Evolutionary conservation across 1,140 invertebrate genomes (phyloP), one percentile per base, ranked within the genome.

Genomic region (Goniozus legneri): DNA sequence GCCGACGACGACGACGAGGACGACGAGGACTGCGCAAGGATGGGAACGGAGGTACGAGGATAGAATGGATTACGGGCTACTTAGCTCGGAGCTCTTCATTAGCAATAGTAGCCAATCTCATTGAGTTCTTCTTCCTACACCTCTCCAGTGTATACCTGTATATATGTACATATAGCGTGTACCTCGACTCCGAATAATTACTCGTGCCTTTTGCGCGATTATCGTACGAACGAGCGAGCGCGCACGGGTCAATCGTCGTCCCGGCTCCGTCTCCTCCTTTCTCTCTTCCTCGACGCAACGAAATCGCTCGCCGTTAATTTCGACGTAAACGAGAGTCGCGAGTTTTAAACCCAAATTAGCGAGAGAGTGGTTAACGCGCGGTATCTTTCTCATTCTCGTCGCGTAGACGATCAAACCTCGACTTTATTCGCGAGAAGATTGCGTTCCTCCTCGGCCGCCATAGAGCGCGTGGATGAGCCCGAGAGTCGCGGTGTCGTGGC

Each of bases 81-180:
- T 67, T 64, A 65, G 51, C 44, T 54, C 55, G 64, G 59, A 68
- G 62, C 64, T 64, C 64, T 68, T 66, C 64, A 67, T 67, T 67
- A 67, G 62, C 50, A 49, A 60, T 51, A 34, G 27, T 49, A 49
- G 48, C 55, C 57, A 62, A 60, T 60, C 55, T 54, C 43, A 48
- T 44, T 44, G n/a, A n/a, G n/a, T n/a, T 24, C 49, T 43, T 50
- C 47, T 31, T 32, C 27, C 22, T 6, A 27, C 10, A 4, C 10
- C 10, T 10, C 24, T 27, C 24, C 24, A 10, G 4, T 10, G 24
- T 27, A 27, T 27, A 27, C 10, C 4, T 27, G 10, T 27, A 27
- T 27, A 27, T 27, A n/a, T n/a, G n/a, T n/a, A n/a, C n/a, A n/a
- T n/a, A n/a, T n/a, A n/a, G n/a, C n/a, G n/a, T n/a, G n/a, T n/a